These are phyloP conservation scores for Dolomedes plantarius DNA, from an alignment of 2,888 invertebrate genomes.

Conservation along the genomic window DNA sequence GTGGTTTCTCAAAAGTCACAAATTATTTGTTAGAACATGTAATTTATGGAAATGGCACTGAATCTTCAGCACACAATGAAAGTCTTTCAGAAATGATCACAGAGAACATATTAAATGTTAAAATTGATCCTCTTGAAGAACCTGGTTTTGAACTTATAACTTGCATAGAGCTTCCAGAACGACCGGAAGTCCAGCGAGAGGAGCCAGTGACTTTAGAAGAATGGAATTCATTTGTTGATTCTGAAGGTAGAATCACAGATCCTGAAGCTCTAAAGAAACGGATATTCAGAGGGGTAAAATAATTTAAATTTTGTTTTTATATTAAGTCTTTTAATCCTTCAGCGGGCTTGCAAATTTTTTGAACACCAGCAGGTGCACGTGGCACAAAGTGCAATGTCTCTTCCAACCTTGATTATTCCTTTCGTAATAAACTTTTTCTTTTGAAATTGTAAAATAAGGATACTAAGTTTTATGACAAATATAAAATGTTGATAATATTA, in stretches of 20 bases:
- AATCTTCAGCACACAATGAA: slow-evolving; percentile 82
- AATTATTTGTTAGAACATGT: slow-evolving; percentile 83
- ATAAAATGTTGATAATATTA: too few species aligned
- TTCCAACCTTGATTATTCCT: too few species aligned
- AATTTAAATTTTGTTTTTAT: slow-evolving; percentile 16
- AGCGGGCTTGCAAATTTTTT: too few species aligned
- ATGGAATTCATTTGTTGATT: slow-evolving; percentile 88
- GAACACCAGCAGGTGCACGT: too few species aligned
- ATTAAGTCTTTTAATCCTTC: too few species aligned
- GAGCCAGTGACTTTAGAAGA: slow-evolving; percentile 85
- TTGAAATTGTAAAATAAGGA: too few species aligned
- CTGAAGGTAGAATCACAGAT: slow-evolving; percentile 87
- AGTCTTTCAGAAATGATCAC: slow-evolving; percentile 82
- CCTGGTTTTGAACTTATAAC: slow-evolving; percentile 78
- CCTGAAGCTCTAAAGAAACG: slow-evolving; percentile 87
- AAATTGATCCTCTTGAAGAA: slow-evolving; percentile 76
- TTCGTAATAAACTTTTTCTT: too few species aligned
- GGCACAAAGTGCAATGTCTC: too few species aligned
- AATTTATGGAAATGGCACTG: slow-evolving; percentile 65
- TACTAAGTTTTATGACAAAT: too few species aligned
- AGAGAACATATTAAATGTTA: slow-evolving; percentile 75
- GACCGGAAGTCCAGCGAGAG: slow-evolving; percentile 84
- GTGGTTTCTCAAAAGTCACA: slow-evolving; percentile 90
- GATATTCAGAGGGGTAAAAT: slow-evolving; percentile 92
- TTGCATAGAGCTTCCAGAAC: slow-evolving; percentile 81